These are phyloP conservation scores for Drosophila santomea DNA, from an alignment of 1,140 invertebrate species.

Conservation along the genomic window DNA sequence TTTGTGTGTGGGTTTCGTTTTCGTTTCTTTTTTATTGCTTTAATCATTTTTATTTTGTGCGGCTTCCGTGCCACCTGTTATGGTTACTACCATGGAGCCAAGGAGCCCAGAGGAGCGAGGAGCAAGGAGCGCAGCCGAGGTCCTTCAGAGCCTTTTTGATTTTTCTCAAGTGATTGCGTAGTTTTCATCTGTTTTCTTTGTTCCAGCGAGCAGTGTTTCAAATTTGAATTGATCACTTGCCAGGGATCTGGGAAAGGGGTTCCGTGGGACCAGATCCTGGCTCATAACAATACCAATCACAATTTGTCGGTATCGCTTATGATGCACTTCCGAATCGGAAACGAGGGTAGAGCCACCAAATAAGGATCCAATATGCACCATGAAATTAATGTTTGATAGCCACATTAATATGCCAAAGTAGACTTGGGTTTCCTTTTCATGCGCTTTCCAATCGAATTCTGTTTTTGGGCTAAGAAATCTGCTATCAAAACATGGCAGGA, in stretches of 20 bases:
- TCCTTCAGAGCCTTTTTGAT: constrained; percentile 73
- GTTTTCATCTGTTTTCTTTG: constrained; percentile 76
- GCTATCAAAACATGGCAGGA: neutral
- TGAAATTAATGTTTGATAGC: constrained; percentile 66
- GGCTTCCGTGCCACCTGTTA: constrained; percentile 84
- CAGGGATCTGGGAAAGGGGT: constrained; percentile 51
- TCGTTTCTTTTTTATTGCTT: constrained; percentile 70
- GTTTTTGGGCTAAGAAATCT: neutral
- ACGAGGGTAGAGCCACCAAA: constrained; percentile 3
- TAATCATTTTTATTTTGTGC: constrained; percentile 84
- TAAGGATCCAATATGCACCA: constrained; percentile 22
- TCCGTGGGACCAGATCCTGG: constrained; percentile 51
- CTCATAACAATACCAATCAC: constrained; percentile 72
- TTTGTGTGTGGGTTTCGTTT: constrained; percentile 52
- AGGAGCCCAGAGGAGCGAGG: constrained; percentile 7
- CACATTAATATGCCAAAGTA: constrained; percentile 19
- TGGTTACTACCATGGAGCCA: constrained; percentile 35
- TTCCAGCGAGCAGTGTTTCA: constrained; percentile 69
- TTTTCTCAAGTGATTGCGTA: constrained; percentile 84
- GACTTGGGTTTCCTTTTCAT: neutral
- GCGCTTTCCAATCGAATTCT: neutral
- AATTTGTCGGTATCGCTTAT: constrained; percentile 76
- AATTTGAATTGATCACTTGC: constrained; percentile 79
- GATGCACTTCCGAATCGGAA: constrained; percentile 70
- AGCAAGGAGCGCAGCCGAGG: constrained; percentile 24